A percentile compares a stretch with the other conserved stretches of the same genome.
Conservation (phyloP, 37 sponge, comb jelly and placozoan genomes). For the Agelas oroides region DNA sequence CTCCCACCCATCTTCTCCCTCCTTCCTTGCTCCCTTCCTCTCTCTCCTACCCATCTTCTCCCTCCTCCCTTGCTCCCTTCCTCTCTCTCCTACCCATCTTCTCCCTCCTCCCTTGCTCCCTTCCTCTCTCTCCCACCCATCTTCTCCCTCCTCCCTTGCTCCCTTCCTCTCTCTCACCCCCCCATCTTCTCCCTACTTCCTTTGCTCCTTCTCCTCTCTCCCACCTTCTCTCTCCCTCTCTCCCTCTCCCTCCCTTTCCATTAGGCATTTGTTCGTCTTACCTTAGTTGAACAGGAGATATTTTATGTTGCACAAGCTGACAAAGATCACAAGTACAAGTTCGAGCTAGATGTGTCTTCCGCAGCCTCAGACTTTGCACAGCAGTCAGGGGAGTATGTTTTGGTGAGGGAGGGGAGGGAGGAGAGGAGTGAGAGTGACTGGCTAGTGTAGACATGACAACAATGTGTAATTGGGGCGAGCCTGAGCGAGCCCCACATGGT, state of each 20-base stretch:
- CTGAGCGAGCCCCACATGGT: no score
- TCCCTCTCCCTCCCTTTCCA: background rate
- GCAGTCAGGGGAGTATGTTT: slow-evolving; percentile 41
- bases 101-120: background rate
- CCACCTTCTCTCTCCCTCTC: background rate
- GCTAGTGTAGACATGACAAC: background rate
- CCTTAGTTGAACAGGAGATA: slow-evolving; percentile 60
- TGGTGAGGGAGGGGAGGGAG: slow-evolving; percentile 19
- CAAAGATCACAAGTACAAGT: slow-evolving; percentile 49
- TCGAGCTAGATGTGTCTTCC: slow-evolving; percentile 70
- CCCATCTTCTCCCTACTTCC: background rate
- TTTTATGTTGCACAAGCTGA: slow-evolving; percentile 84
- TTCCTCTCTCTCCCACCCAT: background rate
- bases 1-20: no score
- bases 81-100: no score
- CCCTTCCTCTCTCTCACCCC: background rate
- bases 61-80: background rate
- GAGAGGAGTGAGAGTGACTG: no score
- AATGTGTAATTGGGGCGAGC: background rate
- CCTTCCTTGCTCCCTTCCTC: no score
- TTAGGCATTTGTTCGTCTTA: slow-evolving; percentile 84
- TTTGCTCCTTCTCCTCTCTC: background rate
- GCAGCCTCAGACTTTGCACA: slow-evolving; percentile 50
- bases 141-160: no score
- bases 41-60: no score